Conservation (phyloP, 2,797 vertebrate genomes). For the Enteromius treurensis region DNA sequence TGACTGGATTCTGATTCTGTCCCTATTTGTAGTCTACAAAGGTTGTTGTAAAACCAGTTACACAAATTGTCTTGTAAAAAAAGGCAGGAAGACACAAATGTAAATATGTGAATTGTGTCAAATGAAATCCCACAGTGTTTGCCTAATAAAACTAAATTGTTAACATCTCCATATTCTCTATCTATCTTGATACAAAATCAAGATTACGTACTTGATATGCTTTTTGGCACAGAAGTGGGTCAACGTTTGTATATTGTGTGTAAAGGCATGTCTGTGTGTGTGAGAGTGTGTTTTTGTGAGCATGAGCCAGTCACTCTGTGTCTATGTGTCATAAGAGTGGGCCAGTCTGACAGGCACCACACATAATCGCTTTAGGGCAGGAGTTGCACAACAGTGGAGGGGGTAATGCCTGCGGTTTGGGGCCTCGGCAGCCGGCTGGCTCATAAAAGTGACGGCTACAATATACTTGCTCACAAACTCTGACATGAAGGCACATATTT, state of each 20-base stretch:
- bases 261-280: constrained; percentile 12
- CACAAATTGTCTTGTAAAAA: background rate
- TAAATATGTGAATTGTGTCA: constrained; percentile 36
- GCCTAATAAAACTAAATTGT: constrained; percentile 37
- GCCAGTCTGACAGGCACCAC: constrained; percentile 86
- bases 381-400: constrained; percentile 85
- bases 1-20: background rate
- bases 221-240: constrained; percentile 41
- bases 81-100: background rate
- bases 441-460: constrained; percentile 70
- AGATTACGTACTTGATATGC: constrained; percentile 40
- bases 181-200: constrained; percentile 5
- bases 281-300: constrained; percentile 33
- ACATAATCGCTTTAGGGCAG: constrained; percentile 82
- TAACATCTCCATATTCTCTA: background rate
- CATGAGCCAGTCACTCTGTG: constrained; percentile 51
- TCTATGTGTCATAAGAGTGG: constrained; percentile 76
- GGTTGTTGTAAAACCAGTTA: background rate
- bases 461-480: constrained; percentile 65
- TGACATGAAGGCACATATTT: constrained; percentile 47
- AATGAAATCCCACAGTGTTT: constrained; percentile 52
- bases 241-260: constrained; percentile 30
- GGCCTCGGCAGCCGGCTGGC: constrained; percentile 76
- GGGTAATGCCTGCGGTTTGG: constrained; percentile 87
- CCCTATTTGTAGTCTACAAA: background rate